Conservation (phyloP, 2,888 invertebrate species). For the Keiferia lycopersicella region DNA sequence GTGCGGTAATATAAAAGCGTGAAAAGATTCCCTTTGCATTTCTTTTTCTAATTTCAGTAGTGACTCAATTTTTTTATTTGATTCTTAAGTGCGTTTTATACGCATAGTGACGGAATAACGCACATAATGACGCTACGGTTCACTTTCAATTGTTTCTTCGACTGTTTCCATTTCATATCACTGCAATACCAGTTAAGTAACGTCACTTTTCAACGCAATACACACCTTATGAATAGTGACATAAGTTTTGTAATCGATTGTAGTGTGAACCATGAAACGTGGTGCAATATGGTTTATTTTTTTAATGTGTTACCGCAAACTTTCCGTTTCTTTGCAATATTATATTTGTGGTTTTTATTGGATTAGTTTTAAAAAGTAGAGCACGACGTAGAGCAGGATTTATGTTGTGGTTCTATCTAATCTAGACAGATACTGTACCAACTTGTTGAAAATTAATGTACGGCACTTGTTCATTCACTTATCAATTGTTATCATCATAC, state of each 20-base stretch:
- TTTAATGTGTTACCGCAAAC: constrained; percentile 17
- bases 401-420: too few species aligned
- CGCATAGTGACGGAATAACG: constrained; percentile 3
- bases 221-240: neutral
- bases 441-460: neutral
- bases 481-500: too few species aligned
- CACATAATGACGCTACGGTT: neutral
- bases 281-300: constrained; percentile 18
- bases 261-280: neutral
- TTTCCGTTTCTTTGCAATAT: constrained; percentile 6
- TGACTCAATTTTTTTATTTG: neutral
- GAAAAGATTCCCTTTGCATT: too few species aligned
- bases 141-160: constrained; percentile 21
- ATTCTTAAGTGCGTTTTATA: neutral
- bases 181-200: constrained; percentile 13
- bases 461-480: too few species aligned
- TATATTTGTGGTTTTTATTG: constrained; percentile 7
- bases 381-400: neutral
- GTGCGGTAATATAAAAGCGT: neutral
- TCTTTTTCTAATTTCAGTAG: neutral
- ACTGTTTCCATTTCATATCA: constrained; percentile 17
- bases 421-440: neutral
- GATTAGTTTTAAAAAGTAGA: neutral
- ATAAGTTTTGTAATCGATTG: constrained; percentile 18
- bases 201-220: neutral